Evolutionary conservation across 1,140 invertebrate genomes (phyloP).

Genomic region (Trichogramma pretiosum): DNA sequence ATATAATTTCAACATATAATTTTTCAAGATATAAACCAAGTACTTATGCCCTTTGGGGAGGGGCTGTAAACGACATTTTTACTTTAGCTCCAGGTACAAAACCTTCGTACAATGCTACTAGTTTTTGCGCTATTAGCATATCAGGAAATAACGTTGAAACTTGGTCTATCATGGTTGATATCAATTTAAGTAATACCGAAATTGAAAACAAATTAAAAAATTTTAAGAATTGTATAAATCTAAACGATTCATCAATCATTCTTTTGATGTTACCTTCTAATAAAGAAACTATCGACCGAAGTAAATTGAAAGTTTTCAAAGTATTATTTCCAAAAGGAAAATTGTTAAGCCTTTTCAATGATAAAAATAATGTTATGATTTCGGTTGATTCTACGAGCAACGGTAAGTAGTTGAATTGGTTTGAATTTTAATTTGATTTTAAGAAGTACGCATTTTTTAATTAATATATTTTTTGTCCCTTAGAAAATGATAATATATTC

Average conservation of each 20-base stretch:
- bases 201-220: not conserved
- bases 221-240: not conserved
- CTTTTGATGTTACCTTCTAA: slow-evolving; percentile 3
- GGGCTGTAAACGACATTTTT: slow-evolving; percentile 9
- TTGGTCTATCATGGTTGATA: slow-evolving; percentile 6
- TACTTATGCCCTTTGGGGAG: slow-evolving; percentile 8
- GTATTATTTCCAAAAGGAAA: not conserved
- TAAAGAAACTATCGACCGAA: not conserved
- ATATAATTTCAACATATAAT: not conserved
- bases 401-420: not conserved
- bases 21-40: slow-evolving; percentile 1
- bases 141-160: slow-evolving; percentile 2
- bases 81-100: not conserved
- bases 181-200: not conserved
- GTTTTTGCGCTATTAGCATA: slow-evolving; percentile 10
- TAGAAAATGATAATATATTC: no score
- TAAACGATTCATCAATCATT: not conserved
- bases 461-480: no score
- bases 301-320: not conserved
- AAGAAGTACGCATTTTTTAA: not conserved
- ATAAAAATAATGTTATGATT: slow-evolving; percentile 1
- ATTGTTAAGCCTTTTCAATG: slow-evolving; percentile 6
- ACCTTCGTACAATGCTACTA: not conserved
- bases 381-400: slow-evolving; percentile 1
- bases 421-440: not conserved